A percentile compares a stretch with the other conserved stretches of the same genome.
These are phyloP conservation scores for Rhadinocentrus ornatus DNA, from an alignment of 2,797 vertebrate genomes.

Conservation along the genomic window DNA sequence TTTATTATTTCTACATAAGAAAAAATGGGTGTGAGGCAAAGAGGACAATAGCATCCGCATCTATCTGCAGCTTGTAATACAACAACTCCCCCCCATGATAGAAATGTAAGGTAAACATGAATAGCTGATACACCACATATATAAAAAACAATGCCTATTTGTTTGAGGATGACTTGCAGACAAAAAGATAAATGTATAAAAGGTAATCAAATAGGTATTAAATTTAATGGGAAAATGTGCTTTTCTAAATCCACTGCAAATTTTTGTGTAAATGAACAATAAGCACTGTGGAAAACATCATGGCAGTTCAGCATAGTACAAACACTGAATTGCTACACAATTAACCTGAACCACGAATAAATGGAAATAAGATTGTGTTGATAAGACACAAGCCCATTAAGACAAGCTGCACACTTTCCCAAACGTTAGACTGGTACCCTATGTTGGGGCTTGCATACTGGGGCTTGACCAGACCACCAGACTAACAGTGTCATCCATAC, in stretches of 20 bases:
- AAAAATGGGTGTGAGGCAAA: conserved; percentile 8
- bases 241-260: not conserved
- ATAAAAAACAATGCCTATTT: not conserved
- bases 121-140: not conserved
- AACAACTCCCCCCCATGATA: not conserved
- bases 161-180: not conserved
- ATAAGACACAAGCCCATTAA: not conserved
- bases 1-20: conserved; percentile 9
- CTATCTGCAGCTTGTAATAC: conserved; percentile 4
- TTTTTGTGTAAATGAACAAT: not conserved
- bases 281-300: not conserved
- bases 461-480: not conserved
- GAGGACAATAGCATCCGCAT: not conserved
- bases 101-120: not conserved
- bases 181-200: not conserved
- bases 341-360: not conserved
- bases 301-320: not conserved
- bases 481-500: not conserved
- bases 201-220: not conserved
- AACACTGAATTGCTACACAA: not conserved
- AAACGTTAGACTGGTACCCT: not conserved
- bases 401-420: not conserved
- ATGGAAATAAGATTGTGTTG: not conserved
- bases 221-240: not conserved
- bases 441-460: too few relatives aligned